Percentiles rank a stretch among this genome's conserved stretches.
phyloP scores from a whole-genome alignment of 2,888 invertebrate species.

The Cephus spinipes region DNA sequence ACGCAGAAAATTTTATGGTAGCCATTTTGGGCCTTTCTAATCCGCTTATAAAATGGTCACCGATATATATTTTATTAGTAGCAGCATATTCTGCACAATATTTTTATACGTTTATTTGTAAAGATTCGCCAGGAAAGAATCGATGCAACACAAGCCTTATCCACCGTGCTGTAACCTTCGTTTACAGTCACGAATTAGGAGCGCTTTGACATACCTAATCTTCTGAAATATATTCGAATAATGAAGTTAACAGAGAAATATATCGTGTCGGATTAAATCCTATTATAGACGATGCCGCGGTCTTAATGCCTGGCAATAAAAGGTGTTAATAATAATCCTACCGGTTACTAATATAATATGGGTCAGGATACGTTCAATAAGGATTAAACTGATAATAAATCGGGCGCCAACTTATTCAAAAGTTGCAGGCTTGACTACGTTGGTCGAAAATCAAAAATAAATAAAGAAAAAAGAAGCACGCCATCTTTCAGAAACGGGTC shows the following conservation, averaged over 20 bases:
- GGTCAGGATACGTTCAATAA: constrained; percentile 2
- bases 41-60: not conserved
- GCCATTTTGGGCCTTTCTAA: not conserved
- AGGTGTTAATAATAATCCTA: constrained; percentile 43
- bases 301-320: constrained; percentile 31
- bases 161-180: not conserved
- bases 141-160: not conserved
- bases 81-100: not conserved
- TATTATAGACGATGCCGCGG: constrained; percentile 21
- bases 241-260: constrained; percentile 25
- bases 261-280: constrained; percentile 33
- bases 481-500: not conserved
- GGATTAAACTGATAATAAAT: constrained; percentile 4
- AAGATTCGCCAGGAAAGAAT: not conserved
- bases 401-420: not conserved
- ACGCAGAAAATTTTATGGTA: not conserved
- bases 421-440: not conserved
- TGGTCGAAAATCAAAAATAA: not conserved
- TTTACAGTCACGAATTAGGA: constrained; percentile 3
- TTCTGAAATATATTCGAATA: constrained; percentile 43
- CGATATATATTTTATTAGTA: not conserved
- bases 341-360: constrained; percentile 6
- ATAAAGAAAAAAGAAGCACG: not conserved
- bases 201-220: constrained; percentile 42
- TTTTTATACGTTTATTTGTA: not conserved